Evolutionary conservation across 2,113 vertebrate species (phyloP), one percentile per base, ranked within the genome.

Genomic region (Lamprologus sp.): DNA sequence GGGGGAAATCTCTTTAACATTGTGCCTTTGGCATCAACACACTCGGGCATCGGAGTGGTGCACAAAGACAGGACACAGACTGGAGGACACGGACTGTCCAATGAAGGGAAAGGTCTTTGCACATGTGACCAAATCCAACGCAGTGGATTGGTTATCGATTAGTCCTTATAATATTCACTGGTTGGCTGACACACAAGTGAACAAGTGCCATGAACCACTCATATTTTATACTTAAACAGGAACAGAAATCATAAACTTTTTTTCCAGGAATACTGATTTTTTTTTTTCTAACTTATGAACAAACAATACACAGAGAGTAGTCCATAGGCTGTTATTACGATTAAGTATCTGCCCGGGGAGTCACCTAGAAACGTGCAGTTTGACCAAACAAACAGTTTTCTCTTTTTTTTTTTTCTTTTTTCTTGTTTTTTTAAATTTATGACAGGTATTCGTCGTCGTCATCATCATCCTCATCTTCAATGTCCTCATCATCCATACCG

Each of bases 381-480:
- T 90, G 93, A 96, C 90, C 93, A 95, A 95, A 94, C 84, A 90
- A 89, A 91, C 84, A 93, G 87, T 89, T 94, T 94, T 87, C 81
- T 86, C 31, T 87, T 88, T 87, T 53, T 83, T 83, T 90, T 87
- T 86, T 80, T 60, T 17, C 6, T 47, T 49, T 21, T 23, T 3
- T 79, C 56, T 85, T 68, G 13, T 84, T 75, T 86, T 63, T 63
- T 42, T 13, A 2, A 85, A 88, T 84, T 96, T 88, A 96, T 87
- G 97, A 99, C 94, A 99, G 96, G 81, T 98, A 98, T 87, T 98
- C 97, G 65, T 97, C 97, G 2, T 97, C 97, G 11, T 97, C 97
- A 0, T 97, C 97, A 1, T 96, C 97, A 14, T 97, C 98, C 86
- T 98, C 98, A 51, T 98, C 97, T 7, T 98, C 98, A 47, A 98